These are phyloP conservation scores for Zaprionus bogoriensis DNA, from an alignment of 2,888 invertebrate genomes.

Conservation along the genomic window DNA sequence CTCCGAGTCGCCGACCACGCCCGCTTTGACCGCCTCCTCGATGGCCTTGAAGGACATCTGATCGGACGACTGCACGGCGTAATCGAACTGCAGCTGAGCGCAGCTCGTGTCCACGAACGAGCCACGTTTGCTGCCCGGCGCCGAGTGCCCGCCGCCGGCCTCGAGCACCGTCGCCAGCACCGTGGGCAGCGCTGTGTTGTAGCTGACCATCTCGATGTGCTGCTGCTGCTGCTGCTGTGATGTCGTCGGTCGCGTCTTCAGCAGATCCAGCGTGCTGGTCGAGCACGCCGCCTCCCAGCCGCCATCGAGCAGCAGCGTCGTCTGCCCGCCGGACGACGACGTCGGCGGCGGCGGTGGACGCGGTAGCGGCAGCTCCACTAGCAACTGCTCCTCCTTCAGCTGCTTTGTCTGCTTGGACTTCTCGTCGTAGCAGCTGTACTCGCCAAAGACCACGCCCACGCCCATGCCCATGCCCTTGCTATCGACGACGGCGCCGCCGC, in stretches of 20 bases:
- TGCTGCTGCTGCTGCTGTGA: constrained; percentile 4
- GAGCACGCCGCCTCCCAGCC: constrained; percentile 71
- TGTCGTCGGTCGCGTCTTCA: constrained; percentile 70
- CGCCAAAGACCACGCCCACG: constrained; percentile 83
- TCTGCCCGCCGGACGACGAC: constrained; percentile 37
- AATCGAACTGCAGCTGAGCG: constrained; percentile 69
- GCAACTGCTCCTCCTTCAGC: constrained; percentile 84
- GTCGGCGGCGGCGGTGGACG: constrained; percentile 81
- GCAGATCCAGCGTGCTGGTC: constrained; percentile 78
- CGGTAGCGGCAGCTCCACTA: constrained; percentile 86
- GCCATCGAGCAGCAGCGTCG: constrained; percentile 62
- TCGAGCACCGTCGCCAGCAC: constrained; percentile 59
- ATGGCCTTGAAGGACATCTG: constrained; percentile 81
- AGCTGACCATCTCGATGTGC: constrained; percentile 70
- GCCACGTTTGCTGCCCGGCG: constrained; percentile 67
- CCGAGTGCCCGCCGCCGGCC: constrained; percentile 25
- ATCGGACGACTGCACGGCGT: constrained; percentile 78
- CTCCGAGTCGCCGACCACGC: constrained; percentile 53
- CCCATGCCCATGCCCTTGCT: constrained; percentile 65
- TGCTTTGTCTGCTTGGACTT: constrained; percentile 84
- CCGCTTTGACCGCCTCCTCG: constrained; percentile 74
- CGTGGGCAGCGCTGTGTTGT: constrained; percentile 62
- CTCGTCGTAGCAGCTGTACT: constrained; percentile 87
- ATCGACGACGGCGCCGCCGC: constrained; percentile 62
- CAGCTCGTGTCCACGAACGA: constrained; percentile 66